These are phyloP conservation scores for Oscarella lobularis DNA, from an alignment of 37 sponge, comb jelly and placozoan genomes.

Conservation along the genomic window DNA sequence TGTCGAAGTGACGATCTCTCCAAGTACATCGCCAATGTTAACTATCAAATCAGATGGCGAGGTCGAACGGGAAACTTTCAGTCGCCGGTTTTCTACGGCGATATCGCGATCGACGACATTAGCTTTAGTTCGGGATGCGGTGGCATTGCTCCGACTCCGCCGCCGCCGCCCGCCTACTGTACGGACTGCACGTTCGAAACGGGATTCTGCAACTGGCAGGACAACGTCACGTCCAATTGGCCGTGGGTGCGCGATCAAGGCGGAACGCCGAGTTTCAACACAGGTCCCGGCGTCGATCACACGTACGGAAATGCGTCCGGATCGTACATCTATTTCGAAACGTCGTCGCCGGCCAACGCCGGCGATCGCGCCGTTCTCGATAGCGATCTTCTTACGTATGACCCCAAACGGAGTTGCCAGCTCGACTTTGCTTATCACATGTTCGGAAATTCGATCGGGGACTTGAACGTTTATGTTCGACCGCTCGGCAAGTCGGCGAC, in stretches of 20 bases:
- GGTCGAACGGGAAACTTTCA: background rate
- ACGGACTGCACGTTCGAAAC: background rate
- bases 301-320: background rate
- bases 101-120: slow-evolving; percentile 7
- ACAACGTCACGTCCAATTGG: background rate
- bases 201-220: background rate
- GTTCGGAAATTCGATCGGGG: background rate
- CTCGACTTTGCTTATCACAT: background rate
- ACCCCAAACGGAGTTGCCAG: background rate
- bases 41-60: background rate
- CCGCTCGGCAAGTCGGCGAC: background rate
- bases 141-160: background rate
- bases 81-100: background rate
- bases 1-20: background rate
- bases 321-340: background rate
- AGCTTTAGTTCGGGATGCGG: background rate
- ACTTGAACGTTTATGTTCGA: background rate
- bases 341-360: background rate
- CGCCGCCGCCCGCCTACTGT: background rate
- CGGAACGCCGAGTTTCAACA: background rate
- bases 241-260: background rate
- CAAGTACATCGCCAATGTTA: background rate
- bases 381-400: background rate
- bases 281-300: background rate
- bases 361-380: background rate